These are phyloP conservation scores for Leiothrix lutea DNA, from an alignment of 2,113 vertebrate species.

Conservation along the genomic window DNA sequence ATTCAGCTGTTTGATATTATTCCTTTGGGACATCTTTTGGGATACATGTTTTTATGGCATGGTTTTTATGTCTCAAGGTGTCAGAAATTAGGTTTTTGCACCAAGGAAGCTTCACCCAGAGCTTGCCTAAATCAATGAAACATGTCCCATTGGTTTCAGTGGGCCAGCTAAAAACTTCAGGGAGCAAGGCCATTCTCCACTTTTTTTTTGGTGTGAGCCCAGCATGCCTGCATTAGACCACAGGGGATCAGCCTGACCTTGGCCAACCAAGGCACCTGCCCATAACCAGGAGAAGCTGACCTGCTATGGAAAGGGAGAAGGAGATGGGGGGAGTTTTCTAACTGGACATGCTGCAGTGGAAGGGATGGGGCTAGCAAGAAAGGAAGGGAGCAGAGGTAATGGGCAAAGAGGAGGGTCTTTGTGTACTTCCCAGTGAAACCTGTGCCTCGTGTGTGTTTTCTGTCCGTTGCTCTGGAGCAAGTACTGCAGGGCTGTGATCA, in stretches of 20 bases:
- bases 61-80: background rate
- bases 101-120: background rate
- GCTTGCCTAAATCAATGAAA: background rate
- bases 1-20: background rate
- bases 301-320: background rate
- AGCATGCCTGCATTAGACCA: background rate
- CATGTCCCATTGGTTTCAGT: background rate
- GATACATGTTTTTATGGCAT: background rate
- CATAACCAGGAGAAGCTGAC: background rate
- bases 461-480: background rate
- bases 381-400: background rate
- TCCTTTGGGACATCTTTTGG: background rate
- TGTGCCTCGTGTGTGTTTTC: background rate
- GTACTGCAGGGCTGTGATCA: conserved; percentile 51
- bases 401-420: background rate
- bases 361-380: background rate
- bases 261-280: background rate
- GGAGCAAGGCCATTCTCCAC: background rate
- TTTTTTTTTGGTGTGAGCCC: fast-evolving
- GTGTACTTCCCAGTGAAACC: background rate
- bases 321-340: background rate
- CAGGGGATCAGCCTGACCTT: background rate
- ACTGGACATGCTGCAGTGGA: background rate
- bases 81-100: background rate
- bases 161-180: background rate